Evolutionary conservation across 2,888 invertebrate species (phyloP).

Genomic region (Torymus tubicola): DNA sequence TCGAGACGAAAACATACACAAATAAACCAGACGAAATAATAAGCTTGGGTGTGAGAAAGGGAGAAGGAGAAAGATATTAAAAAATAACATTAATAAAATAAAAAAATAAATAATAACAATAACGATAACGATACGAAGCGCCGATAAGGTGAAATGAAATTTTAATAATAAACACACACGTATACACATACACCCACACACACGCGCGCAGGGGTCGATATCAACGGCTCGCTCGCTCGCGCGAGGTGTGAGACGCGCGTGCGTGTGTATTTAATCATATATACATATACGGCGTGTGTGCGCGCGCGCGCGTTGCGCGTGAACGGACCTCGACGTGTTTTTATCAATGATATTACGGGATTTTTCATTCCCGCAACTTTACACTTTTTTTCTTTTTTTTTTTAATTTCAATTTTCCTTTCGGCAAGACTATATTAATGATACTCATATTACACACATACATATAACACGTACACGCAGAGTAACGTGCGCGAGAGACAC

Average conservation of each 20-base stretch:
- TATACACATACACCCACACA: neutral
- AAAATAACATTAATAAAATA: conserved; percentile 25
- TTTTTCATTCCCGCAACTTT: conserved; percentile 40
- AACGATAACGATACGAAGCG: conserved; percentile 25
- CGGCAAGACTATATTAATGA: conserved; percentile 47
- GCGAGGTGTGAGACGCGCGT: conserved; percentile 40
- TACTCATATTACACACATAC: neutral
- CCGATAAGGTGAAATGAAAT: conserved; percentile 37
- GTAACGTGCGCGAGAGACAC: too few species aligned
- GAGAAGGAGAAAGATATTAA: conserved; percentile 47
- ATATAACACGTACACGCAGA: too few species aligned
- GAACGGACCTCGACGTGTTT: conserved; percentile 48
- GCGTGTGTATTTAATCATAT: neutral
- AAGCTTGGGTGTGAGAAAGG: conserved; percentile 57
- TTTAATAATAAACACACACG: conserved; percentile 36
- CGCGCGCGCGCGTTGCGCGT: conserved; percentile 21
- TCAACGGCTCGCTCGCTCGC: conserved; percentile 6
- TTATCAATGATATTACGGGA: conserved; percentile 57
- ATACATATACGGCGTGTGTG: too few species aligned
- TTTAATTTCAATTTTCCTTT: conserved; percentile 23
- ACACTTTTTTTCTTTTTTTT: too few species aligned
- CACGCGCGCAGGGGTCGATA: too few species aligned
- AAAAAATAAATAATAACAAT: conserved; percentile 26
- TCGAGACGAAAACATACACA: conserved; percentile 5
- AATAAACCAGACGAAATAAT: conserved; percentile 4